phyloP scores from a whole-genome alignment of 2,888 invertebrate species.

The Cryptus viduatorius region DNA sequence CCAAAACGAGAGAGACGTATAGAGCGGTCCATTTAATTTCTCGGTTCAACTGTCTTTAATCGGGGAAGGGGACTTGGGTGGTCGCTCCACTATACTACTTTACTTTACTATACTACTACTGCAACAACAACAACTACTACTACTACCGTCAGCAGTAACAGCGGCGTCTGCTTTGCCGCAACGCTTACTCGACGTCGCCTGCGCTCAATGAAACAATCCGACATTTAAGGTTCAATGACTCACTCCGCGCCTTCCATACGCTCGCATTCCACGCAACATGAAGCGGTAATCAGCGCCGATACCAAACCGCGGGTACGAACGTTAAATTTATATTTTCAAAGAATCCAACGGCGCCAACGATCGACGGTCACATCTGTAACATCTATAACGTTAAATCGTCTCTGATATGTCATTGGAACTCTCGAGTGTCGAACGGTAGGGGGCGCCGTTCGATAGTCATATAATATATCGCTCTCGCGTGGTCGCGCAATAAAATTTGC shows the following conservation, averaged over 20 bases:
- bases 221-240: constrained; percentile 32
- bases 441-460: not conserved
- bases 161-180: not conserved
- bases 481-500: not conserved
- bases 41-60: constrained; percentile 38
- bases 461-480: not conserved
- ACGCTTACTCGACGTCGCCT: not conserved
- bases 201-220: constrained; percentile 13
- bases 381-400: not conserved
- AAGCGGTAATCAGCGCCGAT: constrained; percentile 8
- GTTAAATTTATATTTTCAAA: constrained; percentile 10
- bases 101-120: not conserved
- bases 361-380: not conserved
- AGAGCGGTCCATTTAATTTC: constrained; percentile 36
- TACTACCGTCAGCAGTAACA: too few species aligned
- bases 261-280: constrained; percentile 2
- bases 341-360: not conserved
- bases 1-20: not conserved
- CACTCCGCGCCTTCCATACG: constrained; percentile 7
- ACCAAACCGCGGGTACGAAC: not conserved
- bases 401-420: not conserved
- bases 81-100: constrained; percentile 22
- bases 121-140: not conserved
- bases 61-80: constrained; percentile 26
- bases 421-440: not conserved